Percentiles rank a stretch among this genome's conserved stretches.
phyloP scores from a whole-genome alignment of 2,797 vertebrate genomes.

The Labeo calbasu region DNA sequence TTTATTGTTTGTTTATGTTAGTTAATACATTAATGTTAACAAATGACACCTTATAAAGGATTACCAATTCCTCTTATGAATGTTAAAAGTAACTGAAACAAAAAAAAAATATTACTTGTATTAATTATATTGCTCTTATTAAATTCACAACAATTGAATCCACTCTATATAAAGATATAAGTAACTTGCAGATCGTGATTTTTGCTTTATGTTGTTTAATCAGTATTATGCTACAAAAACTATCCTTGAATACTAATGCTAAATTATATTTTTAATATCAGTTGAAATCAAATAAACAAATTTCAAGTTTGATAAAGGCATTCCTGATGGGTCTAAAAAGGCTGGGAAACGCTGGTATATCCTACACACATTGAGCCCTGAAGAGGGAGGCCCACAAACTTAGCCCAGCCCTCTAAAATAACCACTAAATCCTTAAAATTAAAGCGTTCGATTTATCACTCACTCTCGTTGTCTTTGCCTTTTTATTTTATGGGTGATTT shows the following conservation, averaged over 20 bases:
- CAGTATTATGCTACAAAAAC: neutral
- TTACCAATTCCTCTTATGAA: neutral
- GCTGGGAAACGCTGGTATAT: neutral
- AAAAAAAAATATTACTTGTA: neutral
- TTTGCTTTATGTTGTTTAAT: neutral
- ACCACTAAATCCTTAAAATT: neutral
- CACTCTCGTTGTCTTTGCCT: constrained; percentile 50
- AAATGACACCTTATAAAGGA: too few relatives aligned
- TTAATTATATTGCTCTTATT: neutral
- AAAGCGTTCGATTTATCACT: constrained; percentile 38
- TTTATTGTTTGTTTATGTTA: too few relatives aligned
- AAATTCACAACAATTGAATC: neutral
- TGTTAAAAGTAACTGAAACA: neutral
- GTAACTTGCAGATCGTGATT: neutral
- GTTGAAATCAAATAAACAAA: neutral
- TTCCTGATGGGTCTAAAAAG: neutral
- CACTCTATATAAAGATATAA: neutral
- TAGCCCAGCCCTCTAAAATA: neutral
- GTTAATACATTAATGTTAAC: too few relatives aligned
- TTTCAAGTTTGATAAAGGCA: neutral
- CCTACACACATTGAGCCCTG: neutral
- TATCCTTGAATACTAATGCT: neutral
- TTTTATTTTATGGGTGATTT: constrained; percentile 42
- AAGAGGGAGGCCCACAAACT: neutral
- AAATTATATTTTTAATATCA: neutral